Conservation (phyloP, 2,888 invertebrate genomes). For the Baccha elongata region DNA sequence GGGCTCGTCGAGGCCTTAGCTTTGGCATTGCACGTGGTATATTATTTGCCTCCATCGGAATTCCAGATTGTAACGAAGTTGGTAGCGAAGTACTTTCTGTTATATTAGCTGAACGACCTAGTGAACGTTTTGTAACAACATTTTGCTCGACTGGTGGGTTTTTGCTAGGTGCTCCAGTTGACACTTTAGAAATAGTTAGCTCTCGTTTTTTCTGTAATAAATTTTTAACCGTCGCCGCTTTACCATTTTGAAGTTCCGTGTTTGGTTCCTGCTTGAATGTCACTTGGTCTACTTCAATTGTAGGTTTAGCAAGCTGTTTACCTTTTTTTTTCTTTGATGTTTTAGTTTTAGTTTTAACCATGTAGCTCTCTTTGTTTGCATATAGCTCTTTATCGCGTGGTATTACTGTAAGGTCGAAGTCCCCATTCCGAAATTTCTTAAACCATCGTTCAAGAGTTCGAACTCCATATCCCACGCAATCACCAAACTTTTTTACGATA, state of each 20-base stretch:
- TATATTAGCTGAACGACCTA: not conserved
- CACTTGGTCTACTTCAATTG: conserved; percentile 2
- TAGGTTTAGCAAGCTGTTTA: not conserved
- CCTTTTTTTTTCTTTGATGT: not conserved
- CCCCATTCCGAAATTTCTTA: conserved; percentile 30
- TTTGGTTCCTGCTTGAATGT: not conserved
- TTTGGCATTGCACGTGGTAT: not conserved
- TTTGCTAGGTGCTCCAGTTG: not conserved
- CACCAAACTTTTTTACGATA: conserved; percentile 16
- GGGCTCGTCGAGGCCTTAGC: conserved; percentile 11
- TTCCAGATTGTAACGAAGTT: too few species aligned
- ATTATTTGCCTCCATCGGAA: not conserved
- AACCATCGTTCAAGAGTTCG: conserved; percentile 54
- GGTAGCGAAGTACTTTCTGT: not conserved
- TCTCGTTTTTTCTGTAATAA: conserved; percentile 27
- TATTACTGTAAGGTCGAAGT: conserved; percentile 30
- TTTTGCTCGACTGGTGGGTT: not conserved
- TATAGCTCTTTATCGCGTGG: conserved; percentile 5
- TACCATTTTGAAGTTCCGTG: not conserved
- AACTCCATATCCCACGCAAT: not conserved
- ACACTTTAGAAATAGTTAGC: conserved; percentile 36
- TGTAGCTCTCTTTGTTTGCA: not conserved
- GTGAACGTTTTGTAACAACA: not conserved
- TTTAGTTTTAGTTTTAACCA: not conserved
- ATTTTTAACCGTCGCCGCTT: not conserved